Conservation (phyloP, 2,888 invertebrate genomes). For the Pyrochroa serraticornis region DNA sequence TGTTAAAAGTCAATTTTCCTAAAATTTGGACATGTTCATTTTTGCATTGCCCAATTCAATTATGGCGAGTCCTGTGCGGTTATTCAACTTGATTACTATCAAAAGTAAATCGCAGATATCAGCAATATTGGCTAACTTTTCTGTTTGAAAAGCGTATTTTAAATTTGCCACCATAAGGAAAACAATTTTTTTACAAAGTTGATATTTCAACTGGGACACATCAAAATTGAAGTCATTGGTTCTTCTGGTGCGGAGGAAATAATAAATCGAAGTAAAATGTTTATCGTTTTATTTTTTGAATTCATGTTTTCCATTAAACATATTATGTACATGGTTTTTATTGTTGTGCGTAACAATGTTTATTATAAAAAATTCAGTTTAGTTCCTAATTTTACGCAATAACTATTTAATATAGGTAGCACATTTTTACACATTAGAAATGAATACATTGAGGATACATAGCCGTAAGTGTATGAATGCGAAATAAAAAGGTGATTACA, state of each 20-base stretch:
- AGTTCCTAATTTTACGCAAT: slow-evolving; percentile 25
- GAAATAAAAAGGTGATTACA: slow-evolving; percentile 1
- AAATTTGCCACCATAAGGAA: too few species aligned
- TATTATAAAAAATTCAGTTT: slow-evolving; percentile 31
- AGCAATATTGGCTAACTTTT: too few species aligned
- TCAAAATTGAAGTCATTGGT: too few species aligned
- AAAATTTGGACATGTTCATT: too few species aligned
- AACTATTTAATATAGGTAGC: slow-evolving; percentile 25
- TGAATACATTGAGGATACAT: slow-evolving; percentile 28
- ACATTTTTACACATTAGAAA: slow-evolving; percentile 30
- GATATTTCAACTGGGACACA: too few species aligned
- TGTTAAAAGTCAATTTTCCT: too few species aligned
- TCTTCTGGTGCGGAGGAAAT: not conserved
- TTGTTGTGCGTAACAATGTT: slow-evolving; percentile 29
- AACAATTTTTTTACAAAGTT: too few species aligned
- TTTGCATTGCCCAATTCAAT: too few species aligned
- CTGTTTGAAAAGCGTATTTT: too few species aligned
- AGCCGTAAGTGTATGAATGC: slow-evolving; percentile 21
- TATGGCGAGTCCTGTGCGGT: too few species aligned
- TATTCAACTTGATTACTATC: too few species aligned
- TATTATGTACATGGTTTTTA: slow-evolving; percentile 27
- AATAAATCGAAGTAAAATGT: not conserved
- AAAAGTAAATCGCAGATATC: too few species aligned
- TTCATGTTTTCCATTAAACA: slow-evolving; percentile 29
- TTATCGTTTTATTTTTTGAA: slow-evolving; percentile 23